Evolutionary conservation across 2,888 invertebrate genomes (phyloP), one percentile per base, ranked within the genome.

Genomic region (Drosophila falleni): DNA sequence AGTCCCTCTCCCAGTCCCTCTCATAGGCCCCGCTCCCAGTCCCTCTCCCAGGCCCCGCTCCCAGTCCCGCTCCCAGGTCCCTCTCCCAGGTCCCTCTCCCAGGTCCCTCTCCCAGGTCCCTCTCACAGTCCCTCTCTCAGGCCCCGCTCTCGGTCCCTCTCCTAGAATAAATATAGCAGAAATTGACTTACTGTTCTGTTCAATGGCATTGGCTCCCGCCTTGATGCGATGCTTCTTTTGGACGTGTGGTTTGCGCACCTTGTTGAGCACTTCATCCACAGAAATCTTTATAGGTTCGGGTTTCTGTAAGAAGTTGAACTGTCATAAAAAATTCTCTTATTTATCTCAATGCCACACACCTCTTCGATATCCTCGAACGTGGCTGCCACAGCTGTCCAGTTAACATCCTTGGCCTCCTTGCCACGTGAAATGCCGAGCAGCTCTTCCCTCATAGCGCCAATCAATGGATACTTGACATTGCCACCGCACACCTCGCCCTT

Each of bases 401-500:
- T 97, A 0, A 97, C 94, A 91, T 98, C 97, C 92, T 97, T 97
- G 0, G 95, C 96, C 90, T 96, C 95, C 82, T 96, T 95, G 39
- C 96, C 97, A 75, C 98, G 94, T 0, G 97, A 96, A 33, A 97
- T 95, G 19, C 98, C 97, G 31, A 96, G 93, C 6, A 98, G 94
- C 92, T 98, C 98, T 93, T 98, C 98, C 74, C 96, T 95, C 96
- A 98, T 98, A 33, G 97, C 97, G 51, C 96, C 96, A 87, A 98
- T 97, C 39, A 98, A 93, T 0, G 98, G 98, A 92, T 97, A 98
- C 90, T 96, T 97, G 13, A 97, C 96, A 67, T 97, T 95, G 10
- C 96, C 96, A 0, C 96, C 97, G 83, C 98, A 97, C 0, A 96
- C 94, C 1, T 94, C 95, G 2, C 98, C 98, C 56, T 95, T 96